A percentile compares a stretch with the other conserved stretches of the same genome.
phyloP scores from a whole-genome alignment of 1,140 invertebrate genomes.

The Penaeus japonicus region DNA sequence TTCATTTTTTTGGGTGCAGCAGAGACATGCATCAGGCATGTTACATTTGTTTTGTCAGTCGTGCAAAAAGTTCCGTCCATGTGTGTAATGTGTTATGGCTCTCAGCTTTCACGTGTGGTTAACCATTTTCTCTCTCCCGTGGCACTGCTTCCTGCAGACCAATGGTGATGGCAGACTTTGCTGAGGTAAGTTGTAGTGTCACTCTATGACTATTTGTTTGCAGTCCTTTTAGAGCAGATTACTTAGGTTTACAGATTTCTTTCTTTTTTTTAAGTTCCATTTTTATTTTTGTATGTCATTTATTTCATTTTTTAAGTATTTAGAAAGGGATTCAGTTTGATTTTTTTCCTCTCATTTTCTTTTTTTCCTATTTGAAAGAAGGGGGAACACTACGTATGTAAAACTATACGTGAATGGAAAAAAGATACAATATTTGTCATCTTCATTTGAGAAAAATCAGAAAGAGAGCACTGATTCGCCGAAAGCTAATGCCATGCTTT shows the following conservation, averaged over 20 bases:
- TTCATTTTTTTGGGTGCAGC: not conserved
- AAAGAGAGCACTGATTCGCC: not conserved
- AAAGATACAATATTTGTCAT: not conserved
- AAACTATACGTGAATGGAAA: too few species aligned
- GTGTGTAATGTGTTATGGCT: not conserved
- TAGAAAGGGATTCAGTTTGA: too few species aligned
- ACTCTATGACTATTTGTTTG: not conserved
- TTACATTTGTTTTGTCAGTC: too few species aligned
- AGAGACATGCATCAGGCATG: too few species aligned
- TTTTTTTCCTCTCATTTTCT: too few species aligned
- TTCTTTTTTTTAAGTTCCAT: not conserved
- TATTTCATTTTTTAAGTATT: too few species aligned
- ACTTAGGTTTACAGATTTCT: not conserved
- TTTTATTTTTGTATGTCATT: too few species aligned
- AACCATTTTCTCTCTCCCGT: conserved; percentile 22
- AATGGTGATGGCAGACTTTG: conserved; percentile 48
- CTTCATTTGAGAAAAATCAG: not conserved
- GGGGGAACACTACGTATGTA: too few species aligned
- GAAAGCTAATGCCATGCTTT: not conserved
- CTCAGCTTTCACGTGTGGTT: conserved; percentile 24
- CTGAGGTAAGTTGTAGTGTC: conserved; percentile 26
- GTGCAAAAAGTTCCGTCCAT: too few species aligned
- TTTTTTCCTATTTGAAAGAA: too few species aligned
- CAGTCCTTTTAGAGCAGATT: not conserved
- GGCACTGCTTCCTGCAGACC: conserved; percentile 46